Percentiles rank a stretch among this genome's conserved stretches.
These are phyloP conservation scores for Ametastegia equiseti DNA, from an alignment of 2,888 invertebrate species.

Conservation along the genomic window DNA sequence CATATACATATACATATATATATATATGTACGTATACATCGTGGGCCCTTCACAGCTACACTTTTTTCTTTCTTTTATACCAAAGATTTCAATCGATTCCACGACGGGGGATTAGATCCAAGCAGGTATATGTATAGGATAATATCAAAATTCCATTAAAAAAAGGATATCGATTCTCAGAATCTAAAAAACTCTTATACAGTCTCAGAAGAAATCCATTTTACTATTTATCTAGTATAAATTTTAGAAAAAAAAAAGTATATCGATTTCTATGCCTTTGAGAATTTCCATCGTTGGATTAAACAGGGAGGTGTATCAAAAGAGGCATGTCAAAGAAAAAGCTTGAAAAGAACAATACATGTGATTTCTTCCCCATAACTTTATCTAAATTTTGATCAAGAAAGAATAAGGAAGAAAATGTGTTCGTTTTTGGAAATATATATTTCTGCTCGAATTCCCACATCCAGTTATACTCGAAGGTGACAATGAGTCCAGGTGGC, in stretches of 20 bases:
- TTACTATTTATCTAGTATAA: background rate
- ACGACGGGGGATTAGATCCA: background rate
- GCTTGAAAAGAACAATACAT: background rate
- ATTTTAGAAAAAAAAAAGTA: background rate
- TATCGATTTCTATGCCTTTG: too few species aligned
- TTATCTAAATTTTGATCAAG: background rate
- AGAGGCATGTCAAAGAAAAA: background rate
- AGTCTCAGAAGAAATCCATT: too few species aligned
- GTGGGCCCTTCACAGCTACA: background rate
- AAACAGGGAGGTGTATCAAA: background rate
- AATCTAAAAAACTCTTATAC: too few species aligned
- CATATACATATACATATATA: too few species aligned
- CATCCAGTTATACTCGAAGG: conserved; percentile 5
- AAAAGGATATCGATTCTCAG: background rate
- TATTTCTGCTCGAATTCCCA: conserved; percentile 38
- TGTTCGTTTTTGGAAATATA: background rate
- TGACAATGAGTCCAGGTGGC: conserved; percentile 37
- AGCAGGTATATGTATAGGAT: background rate
- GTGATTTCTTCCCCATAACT: background rate
- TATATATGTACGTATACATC: background rate
- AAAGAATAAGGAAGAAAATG: background rate
- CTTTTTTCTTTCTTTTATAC: background rate
- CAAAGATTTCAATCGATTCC: background rate
- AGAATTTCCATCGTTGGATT: background rate
- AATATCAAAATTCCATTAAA: background rate